These are phyloP conservation scores for Rhodinocichla rosea DNA, from an alignment of 2,113 vertebrate genomes.

Conservation along the genomic window DNA sequence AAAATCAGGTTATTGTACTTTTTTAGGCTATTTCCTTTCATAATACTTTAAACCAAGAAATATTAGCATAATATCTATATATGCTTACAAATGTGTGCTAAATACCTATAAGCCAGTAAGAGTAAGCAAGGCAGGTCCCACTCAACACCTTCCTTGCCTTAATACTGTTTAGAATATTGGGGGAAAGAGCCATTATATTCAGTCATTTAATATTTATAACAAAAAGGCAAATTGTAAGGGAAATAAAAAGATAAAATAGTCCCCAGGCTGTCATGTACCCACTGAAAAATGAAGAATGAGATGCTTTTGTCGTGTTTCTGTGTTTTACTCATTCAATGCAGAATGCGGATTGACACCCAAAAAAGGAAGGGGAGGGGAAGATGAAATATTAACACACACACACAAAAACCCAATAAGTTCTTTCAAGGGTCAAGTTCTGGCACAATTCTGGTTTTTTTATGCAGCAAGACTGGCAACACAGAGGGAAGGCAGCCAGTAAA, in stretches of 20 bases:
- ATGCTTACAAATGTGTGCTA: neutral
- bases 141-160: neutral
- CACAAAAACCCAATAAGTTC: fast-evolving
- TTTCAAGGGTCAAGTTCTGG: neutral
- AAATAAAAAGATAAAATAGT: neutral
- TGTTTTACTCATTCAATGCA: neutral
- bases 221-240: neutral
- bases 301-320: neutral
- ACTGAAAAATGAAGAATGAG: neutral
- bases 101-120: neutral
- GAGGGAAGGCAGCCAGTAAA: neutral
- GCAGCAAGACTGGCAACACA: neutral
- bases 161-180: neutral
- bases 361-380: neutral
- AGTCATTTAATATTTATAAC: neutral
- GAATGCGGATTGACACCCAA: neutral
- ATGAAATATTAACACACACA: neutral
- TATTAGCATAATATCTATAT: neutral
- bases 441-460: neutral
- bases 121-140: neutral
- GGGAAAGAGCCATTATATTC: neutral
- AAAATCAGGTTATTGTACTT: neutral
- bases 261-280: neutral
- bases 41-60: neutral
- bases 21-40: neutral